These are phyloP conservation scores for Agriopis aurantiaria DNA, from an alignment of 2,888 invertebrate genomes.

Conservation along the genomic window DNA sequence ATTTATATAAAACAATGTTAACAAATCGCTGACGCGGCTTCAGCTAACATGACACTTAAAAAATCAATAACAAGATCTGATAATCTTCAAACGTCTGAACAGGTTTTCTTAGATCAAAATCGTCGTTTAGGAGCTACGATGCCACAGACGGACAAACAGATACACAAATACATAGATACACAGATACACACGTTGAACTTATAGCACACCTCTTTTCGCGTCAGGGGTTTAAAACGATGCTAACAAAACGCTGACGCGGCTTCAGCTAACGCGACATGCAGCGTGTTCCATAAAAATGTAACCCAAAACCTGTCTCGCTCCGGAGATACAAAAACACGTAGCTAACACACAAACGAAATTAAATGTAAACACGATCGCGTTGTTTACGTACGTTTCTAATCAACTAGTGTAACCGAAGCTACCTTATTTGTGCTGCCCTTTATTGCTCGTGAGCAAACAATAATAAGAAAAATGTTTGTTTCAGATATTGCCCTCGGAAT, in stretches of 20 bases:
- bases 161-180: no score
- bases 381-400: conserved; percentile 66
- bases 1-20: conserved; percentile 18
- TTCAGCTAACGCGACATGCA: conserved; percentile 15
- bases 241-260: conserved; percentile 38
- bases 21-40: conserved; percentile 40
- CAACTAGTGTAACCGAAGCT: conserved; percentile 54
- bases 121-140: no score
- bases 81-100: no score
- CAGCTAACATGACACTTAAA: background rate
- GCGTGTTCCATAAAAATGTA: conserved; percentile 24
- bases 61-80: no score
- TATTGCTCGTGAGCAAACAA: conserved; percentile 31
- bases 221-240: conserved; percentile 12
- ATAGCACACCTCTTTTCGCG: no score
- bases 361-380: conserved; percentile 64
- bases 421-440: conserved; percentile 45
- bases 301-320: conserved; percentile 25
- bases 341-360: conserved; percentile 58
- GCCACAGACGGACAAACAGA: no score
- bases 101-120: no score
- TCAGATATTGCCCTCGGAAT: conserved; percentile 66
- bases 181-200: no score
- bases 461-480: conserved; percentile 63
- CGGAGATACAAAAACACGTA: conserved; percentile 23